A percentile compares a stretch with the other conserved stretches of the same genome.
These are phyloP conservation scores for Drosophila sp. DNA, from an alignment of 1,140 invertebrate species.

Conservation along the genomic window DNA sequence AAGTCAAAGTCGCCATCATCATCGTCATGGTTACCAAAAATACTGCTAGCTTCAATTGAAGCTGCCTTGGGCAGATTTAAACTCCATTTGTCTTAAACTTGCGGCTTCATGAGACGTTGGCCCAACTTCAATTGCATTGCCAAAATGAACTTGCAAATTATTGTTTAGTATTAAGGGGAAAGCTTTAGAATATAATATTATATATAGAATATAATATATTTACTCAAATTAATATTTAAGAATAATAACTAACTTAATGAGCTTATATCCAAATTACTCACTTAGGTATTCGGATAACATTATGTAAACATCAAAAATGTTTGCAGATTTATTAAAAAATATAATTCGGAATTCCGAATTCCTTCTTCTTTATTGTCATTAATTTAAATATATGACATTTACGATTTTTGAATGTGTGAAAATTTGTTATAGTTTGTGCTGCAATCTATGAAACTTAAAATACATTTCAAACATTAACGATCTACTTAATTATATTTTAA, in stretches of 20 bases:
- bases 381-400: too few relatives aligned
- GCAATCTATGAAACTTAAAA: not conserved
- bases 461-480: constrained; percentile 37
- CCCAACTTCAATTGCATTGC: constrained; percentile 29
- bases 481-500: constrained; percentile 23
- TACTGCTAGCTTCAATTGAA: constrained; percentile 21
- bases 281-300: too few relatives aligned
- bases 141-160: constrained; percentile 35
- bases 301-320: too few relatives aligned
- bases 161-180: not conserved
- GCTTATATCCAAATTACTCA: too few relatives aligned
- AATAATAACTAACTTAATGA: too few relatives aligned
- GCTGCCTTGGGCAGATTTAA: constrained; percentile 22
- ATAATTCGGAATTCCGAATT: too few relatives aligned
- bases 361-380: too few relatives aligned
- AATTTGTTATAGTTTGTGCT: not conserved
- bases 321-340: too few relatives aligned
- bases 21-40: constrained; percentile 22
- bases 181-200: too few relatives aligned
- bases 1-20: constrained; percentile 66
- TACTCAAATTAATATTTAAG: too few relatives aligned
- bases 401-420: not conserved
- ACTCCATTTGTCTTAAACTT: constrained; percentile 36
- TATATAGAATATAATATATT: too few relatives aligned
- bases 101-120: constrained; percentile 41